phyloP scores from a whole-genome alignment of 2,797 vertebrate genomes.

The Molossus molossus region DNA sequence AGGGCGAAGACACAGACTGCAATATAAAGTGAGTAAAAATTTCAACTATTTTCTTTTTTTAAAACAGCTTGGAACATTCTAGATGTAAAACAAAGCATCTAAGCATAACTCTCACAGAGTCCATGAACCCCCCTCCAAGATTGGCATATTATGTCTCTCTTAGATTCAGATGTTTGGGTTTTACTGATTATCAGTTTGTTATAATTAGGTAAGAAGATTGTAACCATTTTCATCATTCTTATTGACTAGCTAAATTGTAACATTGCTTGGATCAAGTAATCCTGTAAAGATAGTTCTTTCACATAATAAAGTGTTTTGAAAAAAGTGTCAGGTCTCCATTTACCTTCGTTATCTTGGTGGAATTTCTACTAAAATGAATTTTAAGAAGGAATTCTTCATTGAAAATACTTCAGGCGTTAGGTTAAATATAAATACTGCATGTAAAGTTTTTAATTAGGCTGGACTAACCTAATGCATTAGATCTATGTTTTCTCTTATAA shows the following conservation, averaged over 20 bases:
- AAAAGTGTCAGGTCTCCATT: not conserved
- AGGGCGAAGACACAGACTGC: constrained; percentile 96
- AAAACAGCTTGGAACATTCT: not conserved
- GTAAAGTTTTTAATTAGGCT: constrained; percentile 48
- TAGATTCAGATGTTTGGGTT: not conserved
- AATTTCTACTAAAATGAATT: constrained; percentile 58
- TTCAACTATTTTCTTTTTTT: not conserved
- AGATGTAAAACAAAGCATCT: constrained; percentile 35
- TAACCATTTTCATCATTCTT: constrained; percentile 17
- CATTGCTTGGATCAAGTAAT: constrained; percentile 40
- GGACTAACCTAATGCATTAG: not conserved
- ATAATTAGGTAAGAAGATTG: not conserved
- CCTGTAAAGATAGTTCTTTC: constrained; percentile 28
- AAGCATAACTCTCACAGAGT: not conserved
- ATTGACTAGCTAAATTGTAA: constrained; percentile 19
- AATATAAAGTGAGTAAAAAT: constrained; percentile 94
- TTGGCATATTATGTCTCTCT: not conserved
- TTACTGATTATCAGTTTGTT: constrained; percentile 52
- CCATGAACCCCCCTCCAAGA: constrained; percentile 8
- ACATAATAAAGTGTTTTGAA: constrained; percentile 33
- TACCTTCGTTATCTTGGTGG: constrained; percentile 48
- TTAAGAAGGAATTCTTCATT: constrained; percentile 49
- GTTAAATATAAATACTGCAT: constrained; percentile 20
- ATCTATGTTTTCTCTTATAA: not conserved
- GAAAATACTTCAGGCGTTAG: not conserved